Evolutionary conservation across 2,797 vertebrate species (phyloP).

Genomic region (Melanotaenia boesemani): DNA sequence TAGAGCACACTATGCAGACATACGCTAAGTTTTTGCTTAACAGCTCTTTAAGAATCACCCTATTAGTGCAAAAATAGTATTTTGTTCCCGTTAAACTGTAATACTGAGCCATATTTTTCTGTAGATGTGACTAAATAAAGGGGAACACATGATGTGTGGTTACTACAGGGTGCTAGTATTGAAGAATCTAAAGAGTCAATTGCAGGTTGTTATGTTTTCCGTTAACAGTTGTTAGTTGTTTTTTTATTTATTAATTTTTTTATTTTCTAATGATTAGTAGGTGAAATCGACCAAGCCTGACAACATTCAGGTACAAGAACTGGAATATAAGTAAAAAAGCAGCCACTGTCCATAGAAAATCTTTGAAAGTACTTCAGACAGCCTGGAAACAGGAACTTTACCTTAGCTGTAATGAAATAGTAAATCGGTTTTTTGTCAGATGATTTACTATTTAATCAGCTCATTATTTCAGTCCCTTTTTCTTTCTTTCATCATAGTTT

Average conservation of each 20-base stretch:
- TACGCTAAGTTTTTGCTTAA: background rate
- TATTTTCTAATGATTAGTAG: no score
- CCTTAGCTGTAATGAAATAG: background rate
- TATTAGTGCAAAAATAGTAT: background rate
- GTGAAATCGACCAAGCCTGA: background rate
- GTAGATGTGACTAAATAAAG: background rate
- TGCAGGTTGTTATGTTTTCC: background rate
- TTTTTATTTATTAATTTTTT: no score
- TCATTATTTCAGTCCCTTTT: background rate
- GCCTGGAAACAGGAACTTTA: background rate
- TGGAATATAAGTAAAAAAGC: no score
- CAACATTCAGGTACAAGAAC: background rate
- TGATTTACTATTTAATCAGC: background rate
- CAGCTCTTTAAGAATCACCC: background rate
- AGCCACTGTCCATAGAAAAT: background rate
- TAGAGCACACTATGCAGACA: background rate
- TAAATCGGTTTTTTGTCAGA: background rate
- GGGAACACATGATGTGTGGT: background rate
- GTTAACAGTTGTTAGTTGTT: no score
- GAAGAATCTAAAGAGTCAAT: background rate
- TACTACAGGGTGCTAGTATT: background rate
- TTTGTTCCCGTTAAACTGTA: background rate
- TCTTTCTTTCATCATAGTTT: background rate
- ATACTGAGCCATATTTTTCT: background rate
- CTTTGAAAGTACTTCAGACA: background rate